Evolutionary conservation across 2,797 vertebrate genomes (phyloP), one percentile per base, ranked within the genome.

Genomic region (Hypotaenidia philippensis): DNA sequence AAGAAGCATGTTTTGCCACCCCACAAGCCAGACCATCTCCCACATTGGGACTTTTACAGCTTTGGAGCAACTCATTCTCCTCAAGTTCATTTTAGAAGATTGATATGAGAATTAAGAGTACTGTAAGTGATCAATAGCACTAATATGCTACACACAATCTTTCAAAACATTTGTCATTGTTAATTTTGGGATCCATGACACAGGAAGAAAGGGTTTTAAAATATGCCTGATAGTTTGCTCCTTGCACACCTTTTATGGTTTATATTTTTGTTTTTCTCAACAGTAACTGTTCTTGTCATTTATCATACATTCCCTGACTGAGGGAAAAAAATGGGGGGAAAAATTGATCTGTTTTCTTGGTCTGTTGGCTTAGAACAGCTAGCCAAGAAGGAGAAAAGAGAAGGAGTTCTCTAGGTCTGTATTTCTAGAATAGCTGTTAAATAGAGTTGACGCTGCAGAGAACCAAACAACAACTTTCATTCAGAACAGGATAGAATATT

Each of bases 1-100:
- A 96, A 95, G 70, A 92, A 45, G 63, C 52, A 89, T 45, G 61
- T 92, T 97, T 87, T 84, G 69, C 63, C 70, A 56, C 13, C 20
- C 38, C 88, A 81, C 47, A 87, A 65, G 32, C 25, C 44, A 80
- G 10, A n/a, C 34, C 27, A 77, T 41, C 34, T 65, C 56, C 36
- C 32, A 49, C 55, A 23, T 20, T 4, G 49, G 34, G 29, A 38
- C 29, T 79, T 21, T 29, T 40, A 91, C 1, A 76, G 47, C 34
- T 89, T 25, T 56, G 47, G 20, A 90, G 53, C 41, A 66, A 63
- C 47, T 61, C 18, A 13, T 71, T 88, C 63, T 75, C 61, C 61
- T 90, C 41, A 36, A 82, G 57, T 63, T 49, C 40, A 38, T 7
- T n/a, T 11, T 36, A 92, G 77, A 82, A 76, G 49, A 72, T 1